phyloP scores from a whole-genome alignment of 1,140 invertebrate species.

The Drosophila willistoni region DNA sequence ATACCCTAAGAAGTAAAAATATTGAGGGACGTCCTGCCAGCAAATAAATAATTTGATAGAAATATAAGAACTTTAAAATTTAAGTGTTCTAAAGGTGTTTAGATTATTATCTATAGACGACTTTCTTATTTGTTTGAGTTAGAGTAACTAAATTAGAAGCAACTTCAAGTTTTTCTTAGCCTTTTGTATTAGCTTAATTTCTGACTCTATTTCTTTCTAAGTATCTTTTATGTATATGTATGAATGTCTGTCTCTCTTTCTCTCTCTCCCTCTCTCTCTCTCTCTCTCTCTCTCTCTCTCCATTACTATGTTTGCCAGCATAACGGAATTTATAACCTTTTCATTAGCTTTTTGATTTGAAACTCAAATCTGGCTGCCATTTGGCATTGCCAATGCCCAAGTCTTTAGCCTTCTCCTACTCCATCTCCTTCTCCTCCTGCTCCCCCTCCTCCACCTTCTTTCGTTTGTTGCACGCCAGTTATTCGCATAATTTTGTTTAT shows the following conservation, averaged over 20 bases:
- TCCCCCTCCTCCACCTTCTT: background rate
- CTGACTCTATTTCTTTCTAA: conserved; percentile 37
- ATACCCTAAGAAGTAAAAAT: background rate
- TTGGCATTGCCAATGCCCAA: conserved; percentile 16
- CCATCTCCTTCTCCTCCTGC: too few species aligned
- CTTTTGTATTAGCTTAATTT: conserved; percentile 65
- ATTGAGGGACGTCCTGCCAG: too few species aligned
- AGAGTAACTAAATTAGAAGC: conserved; percentile 52
- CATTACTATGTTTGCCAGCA: conserved; percentile 24
- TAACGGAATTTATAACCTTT: conserved; percentile 77
- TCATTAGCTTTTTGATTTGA: conserved; percentile 76
- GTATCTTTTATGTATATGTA: too few species aligned
- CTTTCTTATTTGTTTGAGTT: background rate
- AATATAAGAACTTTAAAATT: too few species aligned
- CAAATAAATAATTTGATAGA: background rate
- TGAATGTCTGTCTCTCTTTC: background rate
- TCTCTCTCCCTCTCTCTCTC: too few species aligned
- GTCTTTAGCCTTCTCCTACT: too few species aligned
- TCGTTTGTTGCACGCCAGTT: conserved; percentile 43
- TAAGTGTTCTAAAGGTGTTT: background rate
- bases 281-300: background rate
- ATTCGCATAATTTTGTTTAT: conserved; percentile 57
- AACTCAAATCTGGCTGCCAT: conserved; percentile 62
- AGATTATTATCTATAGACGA: background rate
- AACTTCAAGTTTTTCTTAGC: conserved; percentile 11